phyloP scores from a whole-genome alignment of 2,113 vertebrate genomes.

The Tichodroma muraria region DNA sequence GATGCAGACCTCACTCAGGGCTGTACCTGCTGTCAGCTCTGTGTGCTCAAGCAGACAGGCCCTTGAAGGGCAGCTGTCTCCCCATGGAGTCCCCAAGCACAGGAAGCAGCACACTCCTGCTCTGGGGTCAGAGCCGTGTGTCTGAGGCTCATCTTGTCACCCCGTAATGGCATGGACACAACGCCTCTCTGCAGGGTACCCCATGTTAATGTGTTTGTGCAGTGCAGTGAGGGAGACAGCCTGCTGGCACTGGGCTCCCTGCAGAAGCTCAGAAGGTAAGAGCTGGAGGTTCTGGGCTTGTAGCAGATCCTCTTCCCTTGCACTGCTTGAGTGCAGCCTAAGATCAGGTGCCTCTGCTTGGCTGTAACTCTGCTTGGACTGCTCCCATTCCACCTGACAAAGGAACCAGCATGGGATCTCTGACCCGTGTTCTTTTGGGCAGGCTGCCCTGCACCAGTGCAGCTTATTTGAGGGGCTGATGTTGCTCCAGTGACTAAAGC shows the following conservation, averaged over 20 bases:
- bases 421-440: background rate
- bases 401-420: background rate
- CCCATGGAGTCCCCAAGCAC: background rate
- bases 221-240: background rate
- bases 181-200: background rate
- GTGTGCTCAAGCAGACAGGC: background rate
- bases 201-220: background rate
- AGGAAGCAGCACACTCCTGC: rapidly evolving
- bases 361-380: background rate
- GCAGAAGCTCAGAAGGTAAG: background rate
- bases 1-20: background rate
- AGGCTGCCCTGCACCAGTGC: background rate
- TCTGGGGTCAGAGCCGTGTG: background rate
- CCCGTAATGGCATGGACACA: background rate
- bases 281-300: background rate
- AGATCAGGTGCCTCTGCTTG: background rate
- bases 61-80: background rate
- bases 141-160: background rate
- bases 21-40: background rate
- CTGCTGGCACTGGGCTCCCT: background rate
- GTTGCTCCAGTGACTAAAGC: background rate
- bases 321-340: background rate
- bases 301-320: background rate
- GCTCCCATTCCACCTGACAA: background rate
- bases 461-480: background rate